phyloP scores from a whole-genome alignment of 2,888 invertebrate species.

The Enoplolaimus lenunculus region DNA sequence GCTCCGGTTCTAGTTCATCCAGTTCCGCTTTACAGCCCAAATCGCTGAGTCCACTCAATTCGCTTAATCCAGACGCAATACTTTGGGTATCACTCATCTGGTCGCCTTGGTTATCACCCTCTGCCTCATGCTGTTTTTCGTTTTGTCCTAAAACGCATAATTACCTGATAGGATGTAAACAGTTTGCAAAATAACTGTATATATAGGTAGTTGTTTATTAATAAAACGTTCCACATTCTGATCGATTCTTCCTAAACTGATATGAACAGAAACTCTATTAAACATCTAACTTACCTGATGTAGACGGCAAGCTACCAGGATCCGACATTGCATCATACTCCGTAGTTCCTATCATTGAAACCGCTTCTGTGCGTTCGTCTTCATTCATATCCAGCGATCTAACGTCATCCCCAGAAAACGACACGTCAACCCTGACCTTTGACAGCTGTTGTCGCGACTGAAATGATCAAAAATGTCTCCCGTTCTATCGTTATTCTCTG shows the following conservation, averaged over 20 bases:
- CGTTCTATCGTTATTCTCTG: too few species aligned
- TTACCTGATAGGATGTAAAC: not conserved
- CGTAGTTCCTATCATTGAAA: not conserved
- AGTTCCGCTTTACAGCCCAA: constrained; percentile 29
- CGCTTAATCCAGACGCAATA: constrained; percentile 32
- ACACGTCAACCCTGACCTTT: constrained; percentile 40
- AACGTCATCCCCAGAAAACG: constrained; percentile 42
- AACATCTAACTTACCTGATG: not conserved
- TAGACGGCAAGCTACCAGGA: not conserved
- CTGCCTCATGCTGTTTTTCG: constrained; percentile 24
- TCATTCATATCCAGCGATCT: constrained; percentile 31
- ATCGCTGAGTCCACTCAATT: constrained; percentile 34
- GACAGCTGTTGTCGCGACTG: constrained; percentile 39
- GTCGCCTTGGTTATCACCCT: constrained; percentile 25
- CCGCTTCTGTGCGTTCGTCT: constrained; percentile 19
- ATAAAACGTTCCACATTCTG: too few species aligned
- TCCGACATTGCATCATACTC: constrained; percentile 3
- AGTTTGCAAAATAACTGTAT: not conserved
- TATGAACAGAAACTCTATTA: too few species aligned
- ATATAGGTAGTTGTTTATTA: too few species aligned
- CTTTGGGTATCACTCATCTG: constrained; percentile 34
- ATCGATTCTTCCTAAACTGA: too few species aligned
- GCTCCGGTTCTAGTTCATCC: constrained; percentile 23
- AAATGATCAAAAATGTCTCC: too few species aligned
- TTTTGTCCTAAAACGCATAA: constrained; percentile 8